Evolutionary conservation across 1,140 invertebrate species (phyloP).

Genomic region (Physella acuta): DNA sequence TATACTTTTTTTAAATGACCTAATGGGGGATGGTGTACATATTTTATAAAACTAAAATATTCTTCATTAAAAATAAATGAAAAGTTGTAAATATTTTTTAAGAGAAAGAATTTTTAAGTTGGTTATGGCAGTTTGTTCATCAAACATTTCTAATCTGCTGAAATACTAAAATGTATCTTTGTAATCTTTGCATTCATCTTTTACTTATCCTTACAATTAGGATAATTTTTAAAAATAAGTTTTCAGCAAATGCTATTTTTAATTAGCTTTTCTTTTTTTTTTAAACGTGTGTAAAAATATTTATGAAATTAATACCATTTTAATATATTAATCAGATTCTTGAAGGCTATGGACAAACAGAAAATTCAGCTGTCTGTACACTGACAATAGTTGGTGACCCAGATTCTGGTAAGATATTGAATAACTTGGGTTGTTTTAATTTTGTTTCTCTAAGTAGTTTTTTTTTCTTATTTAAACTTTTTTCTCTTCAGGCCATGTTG

Average conservation of each 20-base stretch:
- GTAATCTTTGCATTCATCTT: too few relatives aligned
- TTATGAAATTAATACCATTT: too few relatives aligned
- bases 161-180: too few relatives aligned
- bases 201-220: background rate
- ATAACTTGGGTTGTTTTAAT: background rate
- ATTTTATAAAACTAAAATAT: background rate
- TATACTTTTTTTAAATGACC: too few relatives aligned
- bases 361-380: conserved; percentile 90
- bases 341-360: conserved; percentile 97
- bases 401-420: conserved; percentile 13
- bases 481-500: conserved; percentile 75
- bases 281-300: too few relatives aligned
- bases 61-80: background rate
- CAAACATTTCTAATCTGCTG: too few relatives aligned
- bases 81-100: background rate
- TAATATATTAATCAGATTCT: conserved; percentile 40
- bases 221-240: too few relatives aligned
- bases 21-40: too few relatives aligned
- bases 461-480: background rate
- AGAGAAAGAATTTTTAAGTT: too few relatives aligned
- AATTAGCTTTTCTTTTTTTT: too few relatives aligned
- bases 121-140: too few relatives aligned
- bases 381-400: conserved; percentile 86
- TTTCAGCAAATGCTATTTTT: too few relatives aligned
- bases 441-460: background rate